Conservation (phyloP, 2,113 vertebrate genomes). For the Otolemur garnettii region DNA sequence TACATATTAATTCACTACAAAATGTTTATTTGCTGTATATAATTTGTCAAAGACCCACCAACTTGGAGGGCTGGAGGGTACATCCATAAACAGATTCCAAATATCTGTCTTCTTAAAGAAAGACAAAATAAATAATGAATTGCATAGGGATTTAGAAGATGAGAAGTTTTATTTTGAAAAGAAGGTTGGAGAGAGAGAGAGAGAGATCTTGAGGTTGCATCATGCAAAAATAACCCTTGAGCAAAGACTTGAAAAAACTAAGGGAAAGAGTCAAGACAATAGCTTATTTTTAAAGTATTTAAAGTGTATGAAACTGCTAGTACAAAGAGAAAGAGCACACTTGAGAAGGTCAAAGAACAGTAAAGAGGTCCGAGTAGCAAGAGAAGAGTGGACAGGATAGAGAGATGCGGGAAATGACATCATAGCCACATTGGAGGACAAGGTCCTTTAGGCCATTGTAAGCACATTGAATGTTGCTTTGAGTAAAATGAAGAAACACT, state of each 20-base stretch:
- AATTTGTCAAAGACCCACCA: neutral
- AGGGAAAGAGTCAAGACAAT: neutral
- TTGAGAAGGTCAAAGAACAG: neutral
- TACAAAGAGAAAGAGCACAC: neutral
- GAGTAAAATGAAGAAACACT: neutral
- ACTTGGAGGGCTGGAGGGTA: neutral
- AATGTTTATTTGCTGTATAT: neutral
- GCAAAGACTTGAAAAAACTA: neutral
- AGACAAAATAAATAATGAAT: neutral
- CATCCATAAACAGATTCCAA: neutral
- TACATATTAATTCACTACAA: neutral
- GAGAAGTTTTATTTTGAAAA: neutral
- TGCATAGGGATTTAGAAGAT: neutral
- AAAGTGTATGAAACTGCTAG: neutral
- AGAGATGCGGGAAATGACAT: neutral
- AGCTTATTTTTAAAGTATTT: neutral
- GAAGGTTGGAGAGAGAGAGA: neutral
- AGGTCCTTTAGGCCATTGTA: neutral
- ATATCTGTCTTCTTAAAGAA: neutral
- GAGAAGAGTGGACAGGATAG: neutral
- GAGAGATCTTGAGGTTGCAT: neutral
- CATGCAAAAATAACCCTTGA: neutral
- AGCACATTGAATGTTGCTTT: neutral
- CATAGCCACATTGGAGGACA: neutral
- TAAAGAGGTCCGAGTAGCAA: neutral